Percentiles rank a stretch among this genome's conserved stretches.
phyloP scores from a whole-genome alignment of 2,113 vertebrate species.

The Pterophyllum scalare region DNA sequence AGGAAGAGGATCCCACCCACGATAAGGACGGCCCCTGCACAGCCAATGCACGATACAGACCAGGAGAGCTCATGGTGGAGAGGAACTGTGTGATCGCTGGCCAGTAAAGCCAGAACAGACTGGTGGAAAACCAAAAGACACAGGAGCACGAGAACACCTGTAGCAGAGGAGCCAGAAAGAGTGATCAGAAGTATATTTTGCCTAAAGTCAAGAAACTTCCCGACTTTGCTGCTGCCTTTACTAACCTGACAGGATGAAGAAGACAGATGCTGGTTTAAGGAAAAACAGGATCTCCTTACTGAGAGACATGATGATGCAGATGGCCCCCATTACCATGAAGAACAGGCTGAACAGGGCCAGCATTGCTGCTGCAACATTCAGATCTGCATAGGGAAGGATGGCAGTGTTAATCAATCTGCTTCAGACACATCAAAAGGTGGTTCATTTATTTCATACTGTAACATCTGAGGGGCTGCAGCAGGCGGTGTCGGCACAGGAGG shows the following conservation, averaged over 20 bases:
- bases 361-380: constrained; percentile 84
- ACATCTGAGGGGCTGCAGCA: neutral
- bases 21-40: constrained; percentile 81
- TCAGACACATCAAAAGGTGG: neutral
- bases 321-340: constrained; percentile 85
- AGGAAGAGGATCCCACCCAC: constrained; percentile 82
- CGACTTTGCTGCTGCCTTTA: neutral
- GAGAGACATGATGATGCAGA: constrained; percentile 87
- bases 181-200: neutral
- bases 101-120: constrained; percentile 82
- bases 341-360: constrained; percentile 84
- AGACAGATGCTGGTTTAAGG: constrained; percentile 87
- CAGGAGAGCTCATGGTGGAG: constrained; percentile 87
- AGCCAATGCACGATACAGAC: constrained; percentile 85
- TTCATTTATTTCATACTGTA: neutral
- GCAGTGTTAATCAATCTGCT: neutral
- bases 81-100: constrained; percentile 75
- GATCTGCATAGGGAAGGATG: constrained; percentile 68
- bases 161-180: neutral
- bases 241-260: constrained; percentile 88
- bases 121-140: constrained; percentile 86
- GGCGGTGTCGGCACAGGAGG: neutral
- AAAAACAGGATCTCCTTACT: constrained; percentile 88
- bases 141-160: constrained; percentile 85
- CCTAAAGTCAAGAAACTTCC: rapidly evolving